phyloP scores from a whole-genome alignment of 2,888 invertebrate genomes.

The Leptopilina myrica region DNA sequence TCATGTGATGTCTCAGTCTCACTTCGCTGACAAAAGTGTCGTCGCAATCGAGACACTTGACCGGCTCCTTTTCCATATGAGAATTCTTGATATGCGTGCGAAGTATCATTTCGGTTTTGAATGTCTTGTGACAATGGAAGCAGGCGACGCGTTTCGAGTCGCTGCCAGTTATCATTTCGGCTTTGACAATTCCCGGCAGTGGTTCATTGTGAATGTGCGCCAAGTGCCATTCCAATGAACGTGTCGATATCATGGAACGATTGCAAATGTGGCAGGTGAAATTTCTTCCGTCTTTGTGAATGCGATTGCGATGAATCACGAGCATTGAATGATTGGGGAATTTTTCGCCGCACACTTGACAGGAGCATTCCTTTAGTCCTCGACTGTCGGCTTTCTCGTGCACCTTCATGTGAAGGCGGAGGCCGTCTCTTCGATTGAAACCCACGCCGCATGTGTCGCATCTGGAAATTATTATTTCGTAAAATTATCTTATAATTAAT shows the following conservation, averaged over 20 bases:
- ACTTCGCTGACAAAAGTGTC: slow-evolving; percentile 72
- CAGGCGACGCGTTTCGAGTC: slow-evolving; percentile 69
- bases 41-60: slow-evolving; percentile 73
- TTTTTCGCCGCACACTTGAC: slow-evolving; percentile 74
- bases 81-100: slow-evolving; percentile 74
- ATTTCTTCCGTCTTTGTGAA: slow-evolving; percentile 73
- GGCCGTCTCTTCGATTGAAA: slow-evolving; percentile 73
- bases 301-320: slow-evolving; percentile 73
- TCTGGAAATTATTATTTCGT: slow-evolving; percentile 44
- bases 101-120: slow-evolving; percentile 75
- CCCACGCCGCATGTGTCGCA: slow-evolving; percentile 74
- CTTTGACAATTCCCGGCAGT: slow-evolving; percentile 61
- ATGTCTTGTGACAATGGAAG: slow-evolving; percentile 72
- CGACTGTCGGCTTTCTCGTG: slow-evolving; percentile 73
- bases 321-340: slow-evolving; percentile 75
- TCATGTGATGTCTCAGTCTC: slow-evolving; percentile 73
- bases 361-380: slow-evolving; percentile 73
- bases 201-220: slow-evolving; percentile 73
- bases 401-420: slow-evolving; percentile 72
- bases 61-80: slow-evolving; percentile 72
- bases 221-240: slow-evolving; percentile 74
- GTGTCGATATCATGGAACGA: slow-evolving; percentile 72
- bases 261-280: slow-evolving; percentile 74
- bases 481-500: no score
- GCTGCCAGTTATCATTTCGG: slow-evolving; percentile 49